Percentiles rank a stretch among this genome's conserved stretches.
phyloP scores from a whole-genome alignment of 2,113 vertebrate genomes.

The Pteruthius melanotis region DNA sequence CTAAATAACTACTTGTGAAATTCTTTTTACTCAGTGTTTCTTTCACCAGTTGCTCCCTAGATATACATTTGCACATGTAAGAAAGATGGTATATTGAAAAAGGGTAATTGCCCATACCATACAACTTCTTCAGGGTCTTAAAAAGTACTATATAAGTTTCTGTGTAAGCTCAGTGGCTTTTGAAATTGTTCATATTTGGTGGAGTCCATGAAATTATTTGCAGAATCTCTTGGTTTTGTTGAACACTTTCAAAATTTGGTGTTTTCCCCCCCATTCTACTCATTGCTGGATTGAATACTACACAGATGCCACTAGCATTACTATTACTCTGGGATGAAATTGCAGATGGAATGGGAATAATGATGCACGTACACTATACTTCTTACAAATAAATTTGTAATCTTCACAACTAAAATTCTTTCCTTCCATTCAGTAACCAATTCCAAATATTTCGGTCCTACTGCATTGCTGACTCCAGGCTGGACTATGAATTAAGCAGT shows the following conservation, averaged over 20 bases:
- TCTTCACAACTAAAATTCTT: not conserved
- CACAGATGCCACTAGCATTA: not conserved
- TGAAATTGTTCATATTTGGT: not conserved
- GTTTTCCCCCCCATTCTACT: not conserved
- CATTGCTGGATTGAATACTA: too few species aligned
- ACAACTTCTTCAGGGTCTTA: not conserved
- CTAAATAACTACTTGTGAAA: not conserved
- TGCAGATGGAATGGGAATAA: not conserved
- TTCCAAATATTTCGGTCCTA: not conserved
- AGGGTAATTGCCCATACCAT: not conserved
- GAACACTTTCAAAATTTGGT: accelerated
- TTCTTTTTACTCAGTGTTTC: not conserved
- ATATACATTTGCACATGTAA: not conserved
- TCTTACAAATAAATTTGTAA: not conserved
- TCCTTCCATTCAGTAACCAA: not conserved
- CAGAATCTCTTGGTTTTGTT: not conserved
- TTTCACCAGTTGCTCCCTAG: not conserved
- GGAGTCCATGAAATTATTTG: not conserved
- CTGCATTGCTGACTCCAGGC: not conserved
- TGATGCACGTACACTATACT: not conserved
- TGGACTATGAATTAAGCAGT: not conserved
- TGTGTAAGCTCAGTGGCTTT: not conserved
- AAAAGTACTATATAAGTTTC: not conserved
- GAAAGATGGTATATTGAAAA: not conserved
- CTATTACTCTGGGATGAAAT: not conserved